These are phyloP conservation scores for Pogonomyrmex californicus DNA, from an alignment of 1,140 invertebrate genomes.

Conservation along the genomic window DNA sequence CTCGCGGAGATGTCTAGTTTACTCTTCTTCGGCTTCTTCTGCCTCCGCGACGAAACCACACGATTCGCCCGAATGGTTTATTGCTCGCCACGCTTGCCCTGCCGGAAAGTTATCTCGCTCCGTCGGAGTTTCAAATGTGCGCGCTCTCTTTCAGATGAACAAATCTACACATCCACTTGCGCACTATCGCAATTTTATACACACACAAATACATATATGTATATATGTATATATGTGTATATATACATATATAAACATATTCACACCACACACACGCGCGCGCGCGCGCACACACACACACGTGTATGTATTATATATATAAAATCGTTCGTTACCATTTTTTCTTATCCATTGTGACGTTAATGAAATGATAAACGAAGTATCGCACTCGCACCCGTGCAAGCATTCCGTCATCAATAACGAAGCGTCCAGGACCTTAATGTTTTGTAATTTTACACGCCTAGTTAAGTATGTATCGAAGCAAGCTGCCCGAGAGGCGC, in stretches of 20 bases:
- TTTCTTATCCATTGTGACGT: not conserved
- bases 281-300: too few relatives aligned
- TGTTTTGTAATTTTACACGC: slow-evolving; percentile 70
- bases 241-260: too few relatives aligned
- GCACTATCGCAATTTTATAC: not conserved
- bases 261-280: too few relatives aligned
- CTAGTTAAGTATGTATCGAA: slow-evolving; percentile 67
- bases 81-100: slow-evolving; percentile 11
- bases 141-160: not conserved
- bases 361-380: slow-evolving; percentile 35
- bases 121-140: not conserved
- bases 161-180: not conserved
- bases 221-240: too few relatives aligned
- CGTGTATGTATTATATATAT: not conserved
- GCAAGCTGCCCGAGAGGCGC: slow-evolving; percentile 55
- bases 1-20: slow-evolving; percentile 31
- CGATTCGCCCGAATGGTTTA: slow-evolving; percentile 55
- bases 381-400: not conserved
- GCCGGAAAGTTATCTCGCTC: slow-evolving; percentile 43
- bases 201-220: too few relatives aligned
- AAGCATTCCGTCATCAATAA: slow-evolving; percentile 58
- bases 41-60: slow-evolving; percentile 40
- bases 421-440: slow-evolving; percentile 40
- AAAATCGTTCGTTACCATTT: slow-evolving; percentile 21
- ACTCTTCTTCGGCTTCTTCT: slow-evolving; percentile 29